Conservation (phyloP, 2,113 vertebrate genomes). For the Protomyctophum bolini region DNA sequence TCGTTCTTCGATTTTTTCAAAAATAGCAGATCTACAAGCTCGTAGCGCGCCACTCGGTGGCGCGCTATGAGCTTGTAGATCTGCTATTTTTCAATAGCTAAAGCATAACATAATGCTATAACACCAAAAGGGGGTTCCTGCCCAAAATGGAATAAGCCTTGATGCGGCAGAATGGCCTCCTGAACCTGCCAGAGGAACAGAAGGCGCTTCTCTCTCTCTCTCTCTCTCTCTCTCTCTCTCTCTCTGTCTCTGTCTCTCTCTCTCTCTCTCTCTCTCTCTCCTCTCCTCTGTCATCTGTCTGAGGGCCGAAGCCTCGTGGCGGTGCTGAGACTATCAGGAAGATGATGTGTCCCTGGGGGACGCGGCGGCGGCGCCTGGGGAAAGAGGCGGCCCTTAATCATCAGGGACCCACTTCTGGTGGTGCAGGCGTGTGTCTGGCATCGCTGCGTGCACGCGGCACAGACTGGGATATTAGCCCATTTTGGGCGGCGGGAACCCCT, state of each 20-base stretch:
- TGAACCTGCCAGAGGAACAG: background rate
- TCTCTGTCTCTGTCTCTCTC: background rate
- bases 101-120: no score
- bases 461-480: slow-evolving; percentile 7
- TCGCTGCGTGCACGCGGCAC: slow-evolving; percentile 11
- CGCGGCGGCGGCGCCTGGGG: slow-evolving; percentile 33
- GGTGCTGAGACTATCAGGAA: slow-evolving; percentile 46
- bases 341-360: slow-evolving; percentile 70
- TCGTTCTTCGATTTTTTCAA: no score
- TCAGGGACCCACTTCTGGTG: slow-evolving; percentile 64
- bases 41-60: no score
- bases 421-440: slow-evolving; percentile 49
- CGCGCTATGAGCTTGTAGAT: no score
- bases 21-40: no score
- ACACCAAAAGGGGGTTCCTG: no score
- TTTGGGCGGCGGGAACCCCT: slow-evolving; percentile 30
- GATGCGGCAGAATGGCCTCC: no score
- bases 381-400: slow-evolving; percentile 68
- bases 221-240: background rate
- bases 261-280: no score
- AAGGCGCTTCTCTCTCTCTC: background rate
- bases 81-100: no score
- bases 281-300: slow-evolving; percentile 53
- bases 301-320: slow-evolving; percentile 31
- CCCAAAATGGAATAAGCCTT: no score